Base-by-base conservation (phyloP, 2,888 invertebrate genomes). In the Troilus luridus region DNA sequence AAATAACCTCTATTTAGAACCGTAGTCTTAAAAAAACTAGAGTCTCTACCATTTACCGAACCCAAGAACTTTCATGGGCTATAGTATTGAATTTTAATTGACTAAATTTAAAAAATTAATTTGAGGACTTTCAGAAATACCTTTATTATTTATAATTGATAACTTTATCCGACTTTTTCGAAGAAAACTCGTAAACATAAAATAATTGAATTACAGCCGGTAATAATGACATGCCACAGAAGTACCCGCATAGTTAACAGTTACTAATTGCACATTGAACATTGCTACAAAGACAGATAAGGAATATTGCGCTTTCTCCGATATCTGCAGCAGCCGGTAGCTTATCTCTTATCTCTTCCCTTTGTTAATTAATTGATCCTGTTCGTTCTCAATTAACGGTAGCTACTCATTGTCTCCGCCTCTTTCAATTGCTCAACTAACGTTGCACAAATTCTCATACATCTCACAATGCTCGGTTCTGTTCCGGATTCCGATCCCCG, bases 351-450 rank as follows among this genome's bases (percentile, higher is more conserved):
- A 56, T 85, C 85, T 85, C 56, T 0, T n/a, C 56, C 56, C 85
- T 56, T 85, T 85, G 85, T 85, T 85, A 56, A 56, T 56, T 85
- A 85, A 85, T 85, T 85, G 85, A 85, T 21, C 56, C 85, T 85
- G 85, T 56, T 85, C 56, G 85, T 85, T 14, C 56, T 85, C 85
- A 85, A 85, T 85, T 85, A 85, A 58, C 85, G 56, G 85, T 85
- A 85, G 85, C 85, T 54, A 0, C 7, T 56, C 85, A 85, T 85
- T 85, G 85, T 85, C 56, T n/a, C 8, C 11, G 56, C 3, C n/a
- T 85, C 85, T 56, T 85, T 85, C 56, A 58, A 12, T 85, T 85
- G 85, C 85, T 56, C 85, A 85, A 85, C 85, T 56, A 58, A 58
- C 21, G 85, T 85, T 85, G 56, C 85, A 85, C 85, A 85, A 85